A percentile compares a stretch with the other conserved stretches of the same genome.
phyloP scores from a whole-genome alignment of 2,113 vertebrate species.

The Sisor rabdophorus region DNA sequence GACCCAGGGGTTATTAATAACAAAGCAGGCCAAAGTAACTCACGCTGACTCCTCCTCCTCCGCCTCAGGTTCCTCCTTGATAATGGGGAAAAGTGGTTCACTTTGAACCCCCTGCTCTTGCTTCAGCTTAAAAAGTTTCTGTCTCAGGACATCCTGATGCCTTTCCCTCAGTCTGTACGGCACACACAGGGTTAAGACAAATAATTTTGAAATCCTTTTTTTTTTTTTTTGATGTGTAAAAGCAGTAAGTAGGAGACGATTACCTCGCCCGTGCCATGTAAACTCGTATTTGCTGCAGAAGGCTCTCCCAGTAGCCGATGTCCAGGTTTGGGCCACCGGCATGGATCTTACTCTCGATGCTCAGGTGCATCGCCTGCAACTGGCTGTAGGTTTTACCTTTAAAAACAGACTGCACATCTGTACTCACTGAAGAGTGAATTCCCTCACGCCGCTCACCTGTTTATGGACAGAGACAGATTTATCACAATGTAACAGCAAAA shows the following conservation, averaged over 20 bases:
- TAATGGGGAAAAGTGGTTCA: slow-evolving; percentile 88
- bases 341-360: slow-evolving; percentile 88
- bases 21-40: slow-evolving; percentile 42
- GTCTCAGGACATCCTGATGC: slow-evolving; percentile 93
- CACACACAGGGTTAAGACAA: neutral
- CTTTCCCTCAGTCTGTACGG: slow-evolving; percentile 83
- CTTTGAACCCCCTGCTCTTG: slow-evolving; percentile 97
- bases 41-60: slow-evolving; percentile 70
- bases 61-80: slow-evolving; percentile 74
- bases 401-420: slow-evolving; percentile 88
- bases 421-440: slow-evolving; percentile 91
- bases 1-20: neutral
- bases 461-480: neutral
- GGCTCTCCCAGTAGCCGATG: slow-evolving; percentile 97
- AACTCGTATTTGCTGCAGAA: slow-evolving; percentile 90
- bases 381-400: slow-evolving; percentile 98
- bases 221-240: no score
- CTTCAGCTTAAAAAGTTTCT: slow-evolving; percentile 95
- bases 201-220: no score
- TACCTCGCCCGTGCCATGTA: slow-evolving; percentile 95
- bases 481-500: neutral
- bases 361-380: slow-evolving; percentile 88
- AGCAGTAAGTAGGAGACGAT: neutral
- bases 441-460: slow-evolving; percentile 92
- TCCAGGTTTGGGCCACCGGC: slow-evolving; percentile 91